Conservation (phyloP, 2,113 vertebrate species). For the Morone saxatilis region DNA sequence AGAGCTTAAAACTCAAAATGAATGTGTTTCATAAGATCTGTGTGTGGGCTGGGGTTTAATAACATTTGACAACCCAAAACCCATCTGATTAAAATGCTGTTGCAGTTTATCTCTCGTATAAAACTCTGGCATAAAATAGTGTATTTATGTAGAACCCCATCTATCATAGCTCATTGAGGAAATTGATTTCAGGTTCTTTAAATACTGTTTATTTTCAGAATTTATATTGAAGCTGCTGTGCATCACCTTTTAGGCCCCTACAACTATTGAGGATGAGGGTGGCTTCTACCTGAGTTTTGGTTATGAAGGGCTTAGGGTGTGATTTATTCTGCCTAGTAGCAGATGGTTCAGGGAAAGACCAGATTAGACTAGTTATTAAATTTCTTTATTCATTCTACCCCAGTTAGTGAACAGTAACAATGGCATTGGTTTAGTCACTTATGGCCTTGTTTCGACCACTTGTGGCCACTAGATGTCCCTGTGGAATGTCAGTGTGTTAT, state of each 20-base stretch:
- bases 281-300: neutral
- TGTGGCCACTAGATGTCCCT: constrained; percentile 55
- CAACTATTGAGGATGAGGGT: neutral
- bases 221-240: neutral
- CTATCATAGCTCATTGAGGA: neutral
- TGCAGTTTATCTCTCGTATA: neutral
- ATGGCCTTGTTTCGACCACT: neutral
- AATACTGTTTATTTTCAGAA: neutral
- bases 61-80: too few relatives aligned
- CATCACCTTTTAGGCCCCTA: neutral
- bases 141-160: too few relatives aligned
- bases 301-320: neutral
- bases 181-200: neutral
- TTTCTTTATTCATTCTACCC: neutral
- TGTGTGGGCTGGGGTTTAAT: neutral
- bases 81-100: too few relatives aligned
- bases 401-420: neutral
- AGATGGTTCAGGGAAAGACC: neutral
- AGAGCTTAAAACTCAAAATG: neutral
- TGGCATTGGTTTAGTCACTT: neutral
- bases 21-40: too few relatives aligned
- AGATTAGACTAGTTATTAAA: neutral
- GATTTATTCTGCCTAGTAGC: neutral
- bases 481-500: neutral
- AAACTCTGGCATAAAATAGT: neutral